These are phyloP conservation scores for Erebia epiphron DNA, from an alignment of 2,888 invertebrate genomes.

Conservation along the genomic window DNA sequence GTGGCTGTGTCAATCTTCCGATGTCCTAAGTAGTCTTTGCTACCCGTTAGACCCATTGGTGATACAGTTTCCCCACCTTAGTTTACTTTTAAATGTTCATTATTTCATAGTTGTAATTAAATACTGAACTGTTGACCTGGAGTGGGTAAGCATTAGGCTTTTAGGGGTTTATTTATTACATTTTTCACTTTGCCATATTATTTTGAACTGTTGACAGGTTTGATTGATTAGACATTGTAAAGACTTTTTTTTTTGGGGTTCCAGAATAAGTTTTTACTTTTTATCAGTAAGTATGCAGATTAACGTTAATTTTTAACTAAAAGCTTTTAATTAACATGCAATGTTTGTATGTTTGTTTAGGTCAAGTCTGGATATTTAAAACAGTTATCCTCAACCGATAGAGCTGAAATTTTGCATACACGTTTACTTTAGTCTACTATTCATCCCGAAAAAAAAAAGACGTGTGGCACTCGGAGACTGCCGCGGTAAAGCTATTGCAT, in stretches of 20 bases:
- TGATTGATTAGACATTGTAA: neutral
- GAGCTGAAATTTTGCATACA: no score
- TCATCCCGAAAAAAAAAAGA: no score
- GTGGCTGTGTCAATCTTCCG: conserved; percentile 62
- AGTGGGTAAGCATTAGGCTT: neutral
- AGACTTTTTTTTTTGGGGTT: neutral
- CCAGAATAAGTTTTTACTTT: neutral
- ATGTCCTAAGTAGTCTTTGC: conserved; percentile 50
- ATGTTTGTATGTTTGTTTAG: no score
- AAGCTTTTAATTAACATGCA: no score
- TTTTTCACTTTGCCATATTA: conserved; percentile 7
- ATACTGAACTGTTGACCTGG: neutral
- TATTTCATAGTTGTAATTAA: conserved; percentile 22
- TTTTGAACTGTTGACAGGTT: neutral
- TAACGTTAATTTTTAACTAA: no score
- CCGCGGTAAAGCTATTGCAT: no score
- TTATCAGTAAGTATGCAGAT: neutral
- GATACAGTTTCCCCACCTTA: conserved; percentile 2
- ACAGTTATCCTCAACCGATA: no score
- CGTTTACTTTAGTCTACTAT: no score
- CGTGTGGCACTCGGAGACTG: no score
- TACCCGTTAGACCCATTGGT: conserved; percentile 55
- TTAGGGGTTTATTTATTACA: conserved; percentile 14
- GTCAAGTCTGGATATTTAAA: no score
- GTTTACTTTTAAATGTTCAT: conserved; percentile 1